Conservation (phyloP, 2,888 invertebrate genomes). For the Magallana nippona region DNA sequence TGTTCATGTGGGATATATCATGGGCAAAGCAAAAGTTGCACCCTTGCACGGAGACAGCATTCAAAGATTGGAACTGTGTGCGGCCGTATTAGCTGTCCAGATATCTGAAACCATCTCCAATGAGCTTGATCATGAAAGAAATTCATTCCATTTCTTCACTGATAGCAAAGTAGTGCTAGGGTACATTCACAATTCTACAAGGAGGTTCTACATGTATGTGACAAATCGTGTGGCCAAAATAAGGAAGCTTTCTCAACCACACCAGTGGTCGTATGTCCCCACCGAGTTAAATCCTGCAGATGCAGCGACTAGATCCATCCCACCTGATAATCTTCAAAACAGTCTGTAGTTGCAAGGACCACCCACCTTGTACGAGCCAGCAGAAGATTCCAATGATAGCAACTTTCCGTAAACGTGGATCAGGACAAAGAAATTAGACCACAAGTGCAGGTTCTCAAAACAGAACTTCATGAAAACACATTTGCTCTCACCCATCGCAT, state of each 20-base stretch:
- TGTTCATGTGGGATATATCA: neutral
- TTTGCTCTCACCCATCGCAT: too few species aligned
- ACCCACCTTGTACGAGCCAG: neutral
- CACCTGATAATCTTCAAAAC: conserved; percentile 17
- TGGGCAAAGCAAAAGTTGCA: conserved; percentile 4
- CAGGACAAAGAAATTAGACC: too few species aligned
- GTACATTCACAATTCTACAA: conserved; percentile 52
- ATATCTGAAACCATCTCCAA: conserved; percentile 43
- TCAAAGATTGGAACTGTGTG: conserved; percentile 58
- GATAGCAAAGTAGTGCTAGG: conserved; percentile 56
- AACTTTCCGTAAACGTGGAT: too few species aligned
- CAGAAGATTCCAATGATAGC: neutral
- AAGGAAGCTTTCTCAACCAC: conserved; percentile 35
- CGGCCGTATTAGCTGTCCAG: conserved; percentile 55
- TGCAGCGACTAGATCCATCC: conserved; percentile 44
- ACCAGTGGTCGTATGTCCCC: conserved; percentile 53
- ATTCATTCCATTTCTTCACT: conserved; percentile 45
- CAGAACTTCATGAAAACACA: too few species aligned
- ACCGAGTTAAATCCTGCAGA: conserved; percentile 54
- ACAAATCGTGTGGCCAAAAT: conserved; percentile 52
- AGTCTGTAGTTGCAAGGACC: conserved; percentile 51
- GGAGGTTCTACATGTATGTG: conserved; percentile 57
- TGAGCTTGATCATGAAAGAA: conserved; percentile 41
- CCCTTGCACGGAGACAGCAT: conserved; percentile 53
- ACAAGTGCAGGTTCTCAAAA: too few species aligned